Evolutionary conservation across 2,797 vertebrate genomes (phyloP), one percentile per base, ranked within the genome.

Genomic region (Anguilla anguilla): DNA sequence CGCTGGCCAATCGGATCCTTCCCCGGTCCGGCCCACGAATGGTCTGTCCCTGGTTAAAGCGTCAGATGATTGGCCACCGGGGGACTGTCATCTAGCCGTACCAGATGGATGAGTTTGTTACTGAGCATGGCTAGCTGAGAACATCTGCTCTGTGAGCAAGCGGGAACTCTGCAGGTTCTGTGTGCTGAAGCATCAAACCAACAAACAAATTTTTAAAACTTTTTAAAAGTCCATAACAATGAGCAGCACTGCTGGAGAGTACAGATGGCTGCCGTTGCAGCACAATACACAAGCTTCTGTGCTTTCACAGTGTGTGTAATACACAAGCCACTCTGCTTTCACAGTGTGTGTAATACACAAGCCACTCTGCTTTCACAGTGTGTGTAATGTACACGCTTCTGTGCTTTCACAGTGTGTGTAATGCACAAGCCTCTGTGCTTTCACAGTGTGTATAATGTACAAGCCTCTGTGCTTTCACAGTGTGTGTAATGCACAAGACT

Each of bases 31-130:
- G 46, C 46, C 3, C 46, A 5, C 79, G 46, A 82, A 9, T 46
- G 46, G 79, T 13, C 19, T 22, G 22, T 0, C 6, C n/a, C 22
- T 15, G 17, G 15, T 22, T 25, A 46, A 28, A 81, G 43, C 79
- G 13, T 15, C 28, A 46, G 46, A 82, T 0, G 79, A 10, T 82
- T n/a, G 43, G 19, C 25, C 79, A 4, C 25, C 17, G 25, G 79
- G 17, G 79, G 11, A n/a, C 25, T 51, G 46, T 51, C 79, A n/a
- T 13, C 79, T 49, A 13, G 79, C 43, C n/a, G 46, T 10, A 22
- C 22, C 46, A 82, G 43, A 82, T 82, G n/a, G 79, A 51, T 82
- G 51, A n/a, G 79, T 51, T 51, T 82, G 46, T 51, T 51, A 82
- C 79, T n/a, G 43, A 82, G 79, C 79, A 1, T 25, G 79, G 79